phyloP scores from a whole-genome alignment of 2,888 invertebrate genomes.

The Lasioglossum zephyrum region DNA sequence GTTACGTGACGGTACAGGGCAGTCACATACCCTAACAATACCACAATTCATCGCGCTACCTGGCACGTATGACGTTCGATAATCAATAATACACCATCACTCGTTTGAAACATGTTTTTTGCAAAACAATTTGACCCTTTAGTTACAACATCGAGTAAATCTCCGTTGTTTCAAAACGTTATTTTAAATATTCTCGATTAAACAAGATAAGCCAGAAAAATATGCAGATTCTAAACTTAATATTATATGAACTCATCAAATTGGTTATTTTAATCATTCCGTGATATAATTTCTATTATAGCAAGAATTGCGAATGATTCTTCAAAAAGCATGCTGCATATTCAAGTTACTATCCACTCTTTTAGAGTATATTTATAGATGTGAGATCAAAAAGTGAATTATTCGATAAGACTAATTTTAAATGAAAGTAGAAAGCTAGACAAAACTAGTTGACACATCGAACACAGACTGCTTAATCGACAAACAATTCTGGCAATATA shows the following conservation, averaged over 20 bases:
- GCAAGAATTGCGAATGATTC: not conserved
- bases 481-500: not conserved
- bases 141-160: not conserved
- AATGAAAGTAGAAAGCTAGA: not conserved
- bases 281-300: not conserved
- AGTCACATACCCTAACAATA: constrained; percentile 2
- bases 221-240: not conserved
- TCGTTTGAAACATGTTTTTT: constrained; percentile 1
- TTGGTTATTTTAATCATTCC: not conserved
- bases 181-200: not conserved
- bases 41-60: constrained; percentile 1
- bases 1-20: not conserved
- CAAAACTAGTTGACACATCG: not conserved
- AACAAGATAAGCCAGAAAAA: not conserved
- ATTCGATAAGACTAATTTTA: not conserved
- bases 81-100: not conserved
- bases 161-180: not conserved
- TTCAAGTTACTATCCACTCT: not conserved
- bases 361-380: not conserved
- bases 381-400: not conserved
- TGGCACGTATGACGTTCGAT: not conserved
- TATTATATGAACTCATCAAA: not conserved
- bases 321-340: not conserved
- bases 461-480: not conserved
- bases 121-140: not conserved